Base-by-base conservation (phyloP, 2,113 vertebrate genomes). In the Helogale parvula region DNA sequence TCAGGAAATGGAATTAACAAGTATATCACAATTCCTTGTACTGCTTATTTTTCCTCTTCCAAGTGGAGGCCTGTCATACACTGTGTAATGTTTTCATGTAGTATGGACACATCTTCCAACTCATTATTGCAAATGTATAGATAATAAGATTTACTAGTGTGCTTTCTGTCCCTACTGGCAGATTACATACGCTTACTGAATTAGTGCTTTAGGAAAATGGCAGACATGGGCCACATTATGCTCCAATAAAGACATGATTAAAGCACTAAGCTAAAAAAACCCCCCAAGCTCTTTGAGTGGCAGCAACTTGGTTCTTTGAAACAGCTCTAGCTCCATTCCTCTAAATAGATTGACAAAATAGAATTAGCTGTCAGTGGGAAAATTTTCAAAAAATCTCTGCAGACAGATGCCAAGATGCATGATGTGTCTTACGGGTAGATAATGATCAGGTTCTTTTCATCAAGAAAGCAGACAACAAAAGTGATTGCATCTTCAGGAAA, bases 151-250 rank as follows among this genome's bases (percentile, higher is more conserved):
- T 79, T 93, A 81, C 91, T 94, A 85, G 10, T 65, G 6, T 85
- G 7, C 7, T 54, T 93, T 96, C 65, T 82, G 3, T 86, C 31
- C 71, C 90, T 88, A 21, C 25, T 87, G 35, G 45, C 33, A 96
- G 54, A 45, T 89, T 93, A 54, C 33, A 89, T 63, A 31, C 27
- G 65, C 54, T 91, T 95, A 96, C 54, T 90, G 63, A 96, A 92
- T 97, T 84, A 94, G 7, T 41, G 10, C 35, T 74, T 95, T 92
- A 96, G 60, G 80, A 88, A 96, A 92, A 89, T 90, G 79, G 31
- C 63, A 83, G 35, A 12, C 6, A 45, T 54, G 27, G 25, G 63
- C 23, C 19, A 16, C 29, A 50, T 87, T 79, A 60, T 92, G 76
- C 84, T 79, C 19, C 57, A 96, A 93, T 91, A 85, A 93, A 96